These are phyloP conservation scores for Spea hammondii DNA, from an alignment of 2,797 vertebrate species.

Conservation along the genomic window DNA sequence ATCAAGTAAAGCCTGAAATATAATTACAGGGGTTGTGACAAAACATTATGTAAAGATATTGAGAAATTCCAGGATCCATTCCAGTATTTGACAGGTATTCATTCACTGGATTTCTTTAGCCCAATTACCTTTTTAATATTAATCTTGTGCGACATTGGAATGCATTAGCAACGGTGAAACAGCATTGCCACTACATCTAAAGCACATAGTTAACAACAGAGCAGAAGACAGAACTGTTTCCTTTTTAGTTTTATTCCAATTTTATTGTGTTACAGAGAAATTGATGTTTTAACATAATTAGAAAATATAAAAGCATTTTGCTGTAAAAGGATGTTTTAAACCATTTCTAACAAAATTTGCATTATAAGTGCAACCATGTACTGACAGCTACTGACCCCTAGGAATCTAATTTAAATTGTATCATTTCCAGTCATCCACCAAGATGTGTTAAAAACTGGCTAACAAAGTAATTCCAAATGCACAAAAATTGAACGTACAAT, in stretches of 20 bases:
- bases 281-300: neutral
- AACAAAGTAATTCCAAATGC: slow-evolving; percentile 17
- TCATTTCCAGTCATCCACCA: slow-evolving; percentile 5
- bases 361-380: neutral
- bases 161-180: too few species aligned
- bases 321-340: neutral
- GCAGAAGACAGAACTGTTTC: neutral
- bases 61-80: neutral
- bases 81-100: neutral
- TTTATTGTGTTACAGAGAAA: neutral
- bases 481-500: slow-evolving; percentile 16
- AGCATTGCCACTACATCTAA: too few species aligned
- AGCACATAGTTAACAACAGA: too few species aligned
- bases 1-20: too few species aligned
- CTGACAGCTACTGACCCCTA: slow-evolving; percentile 12
- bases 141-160: too few species aligned
- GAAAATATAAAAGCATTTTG: neutral
- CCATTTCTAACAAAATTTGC: slow-evolving; percentile 5
- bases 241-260: neutral
- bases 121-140: too few species aligned
- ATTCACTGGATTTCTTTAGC: neutral
- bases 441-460: slow-evolving; percentile 7
- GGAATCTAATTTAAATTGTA: slow-evolving; percentile 13
- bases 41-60: too few species aligned
- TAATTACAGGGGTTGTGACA: too few species aligned